Percentiles rank a stretch among this genome's conserved stretches.
phyloP scores from a whole-genome alignment of 1,140 invertebrate genomes.

The Drosophila littoralis region DNA sequence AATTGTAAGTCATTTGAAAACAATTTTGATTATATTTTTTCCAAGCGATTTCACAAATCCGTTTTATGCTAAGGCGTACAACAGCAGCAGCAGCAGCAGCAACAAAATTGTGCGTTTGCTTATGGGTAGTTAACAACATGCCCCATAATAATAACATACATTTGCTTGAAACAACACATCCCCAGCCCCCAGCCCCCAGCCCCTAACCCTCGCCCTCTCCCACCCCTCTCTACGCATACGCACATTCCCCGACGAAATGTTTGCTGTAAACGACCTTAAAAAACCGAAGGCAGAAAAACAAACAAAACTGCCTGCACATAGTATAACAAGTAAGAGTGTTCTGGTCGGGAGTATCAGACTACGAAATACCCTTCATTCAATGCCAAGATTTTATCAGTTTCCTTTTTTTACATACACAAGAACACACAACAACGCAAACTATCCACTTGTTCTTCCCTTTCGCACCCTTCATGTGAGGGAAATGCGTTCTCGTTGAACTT shows the following conservation, averaged over 20 bases:
- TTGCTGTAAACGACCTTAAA: conserved; percentile 82
- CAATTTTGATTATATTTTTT: conserved; percentile 84
- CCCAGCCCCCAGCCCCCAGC: background rate
- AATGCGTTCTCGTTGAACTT: no score
- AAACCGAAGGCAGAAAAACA: conserved; percentile 67
- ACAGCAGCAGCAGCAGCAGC: conserved; percentile 10
- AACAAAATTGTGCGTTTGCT: conserved; percentile 65
- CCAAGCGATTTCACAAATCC: conserved; percentile 82
- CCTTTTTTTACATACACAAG: no score
- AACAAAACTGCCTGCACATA: conserved; percentile 68
- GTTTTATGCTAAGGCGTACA: conserved; percentile 67
- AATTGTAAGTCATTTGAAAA: conserved; percentile 83
- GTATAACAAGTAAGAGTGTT: conserved; percentile 4
- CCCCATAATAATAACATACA: conserved; percentile 81
- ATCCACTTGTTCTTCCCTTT: no score
- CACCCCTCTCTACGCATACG: background rate
- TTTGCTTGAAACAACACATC: conserved; percentile 32
- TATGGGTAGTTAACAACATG: conserved; percentile 83
- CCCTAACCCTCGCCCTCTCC: background rate
- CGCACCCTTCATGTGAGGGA: no score
- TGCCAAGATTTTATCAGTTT: no score
- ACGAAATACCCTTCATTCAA: no score
- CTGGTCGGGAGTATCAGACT: no score
- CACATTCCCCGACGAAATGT: conserved; percentile 56
- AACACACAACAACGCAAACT: no score